These are phyloP conservation scores for Lasiurus cinereus DNA, from an alignment of 2,113 vertebrate species.

Conservation along the genomic window DNA sequence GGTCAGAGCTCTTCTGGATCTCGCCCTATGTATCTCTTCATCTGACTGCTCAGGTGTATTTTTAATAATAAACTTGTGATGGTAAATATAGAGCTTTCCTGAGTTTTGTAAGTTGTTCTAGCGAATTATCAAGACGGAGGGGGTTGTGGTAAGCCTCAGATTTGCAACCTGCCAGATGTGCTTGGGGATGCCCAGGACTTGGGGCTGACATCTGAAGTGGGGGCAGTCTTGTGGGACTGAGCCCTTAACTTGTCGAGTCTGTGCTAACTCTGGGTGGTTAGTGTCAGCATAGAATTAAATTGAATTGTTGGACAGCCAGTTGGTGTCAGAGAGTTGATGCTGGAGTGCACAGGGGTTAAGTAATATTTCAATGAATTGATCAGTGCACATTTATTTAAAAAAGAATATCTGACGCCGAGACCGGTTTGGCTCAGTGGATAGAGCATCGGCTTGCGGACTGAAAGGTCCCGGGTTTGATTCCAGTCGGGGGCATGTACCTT, in stretches of 20 bases:
- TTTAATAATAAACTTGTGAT: background rate
- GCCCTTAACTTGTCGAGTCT: background rate
- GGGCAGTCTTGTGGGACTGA: background rate
- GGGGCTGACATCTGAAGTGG: background rate
- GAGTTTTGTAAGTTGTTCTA: slow-evolving; percentile 32
- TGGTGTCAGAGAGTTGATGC: background rate
- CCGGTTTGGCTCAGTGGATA: too few relatives aligned
- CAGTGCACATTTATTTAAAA: background rate
- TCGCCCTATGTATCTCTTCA: background rate
- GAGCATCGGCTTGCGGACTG: too few relatives aligned
- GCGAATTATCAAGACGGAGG: background rate
- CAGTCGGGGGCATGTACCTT: too few relatives aligned
- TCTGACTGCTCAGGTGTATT: background rate
- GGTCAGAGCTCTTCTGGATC: background rate
- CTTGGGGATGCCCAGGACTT: background rate
- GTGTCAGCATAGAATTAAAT: background rate
- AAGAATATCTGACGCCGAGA: background rate
- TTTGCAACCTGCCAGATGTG: background rate
- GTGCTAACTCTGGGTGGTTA: background rate
- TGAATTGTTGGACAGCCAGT: background rate
- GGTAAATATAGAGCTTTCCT: background rate
- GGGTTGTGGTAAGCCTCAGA: background rate
- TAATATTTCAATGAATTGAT: background rate
- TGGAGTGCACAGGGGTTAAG: background rate
- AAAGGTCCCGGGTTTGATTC: too few relatives aligned